A percentile compares a stretch with the other conserved stretches of the same genome.
Conservation (phyloP, 2,888 invertebrate species). For the Cosmia trapezina region DNA sequence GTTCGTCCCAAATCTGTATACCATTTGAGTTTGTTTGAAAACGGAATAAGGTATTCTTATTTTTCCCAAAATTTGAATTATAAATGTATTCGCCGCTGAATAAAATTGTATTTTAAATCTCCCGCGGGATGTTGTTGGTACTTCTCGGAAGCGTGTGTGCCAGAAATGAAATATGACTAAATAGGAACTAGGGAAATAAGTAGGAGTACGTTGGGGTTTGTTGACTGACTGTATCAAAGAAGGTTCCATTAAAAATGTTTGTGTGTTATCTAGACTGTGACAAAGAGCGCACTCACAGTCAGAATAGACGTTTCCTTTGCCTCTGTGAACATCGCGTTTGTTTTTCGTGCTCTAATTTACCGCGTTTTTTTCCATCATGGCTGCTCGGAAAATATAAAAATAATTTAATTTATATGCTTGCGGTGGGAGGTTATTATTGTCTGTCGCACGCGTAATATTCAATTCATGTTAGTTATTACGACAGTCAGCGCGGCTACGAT, state of each 20-base stretch:
- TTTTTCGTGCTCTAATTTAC: constrained; percentile 38
- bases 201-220: constrained; percentile 8
- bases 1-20: neutral
- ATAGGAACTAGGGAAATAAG: constrained; percentile 35
- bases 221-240: constrained; percentile 17
- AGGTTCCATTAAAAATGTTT: constrained; percentile 32
- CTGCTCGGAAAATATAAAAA: constrained; percentile 30
- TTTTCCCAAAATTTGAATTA: constrained; percentile 41
- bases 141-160: constrained; percentile 22
- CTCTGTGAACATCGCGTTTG: constrained; percentile 17
- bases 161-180: constrained; percentile 32
- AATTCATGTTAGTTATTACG: constrained; percentile 50
- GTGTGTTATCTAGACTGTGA: constrained; percentile 14
- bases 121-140: constrained; percentile 32
- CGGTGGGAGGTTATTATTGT: constrained; percentile 50
- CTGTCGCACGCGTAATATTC: constrained; percentile 32
- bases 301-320: constrained; percentile 27
- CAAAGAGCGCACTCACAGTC: constrained; percentile 19
- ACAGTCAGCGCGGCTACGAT: constrained; percentile 19
- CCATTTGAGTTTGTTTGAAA: constrained; percentile 18
- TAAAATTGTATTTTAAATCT: constrained; percentile 48
- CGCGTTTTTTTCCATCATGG: constrained; percentile 33
- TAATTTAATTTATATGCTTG: constrained; percentile 36
- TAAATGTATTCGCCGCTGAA: constrained; percentile 37
- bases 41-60: constrained; percentile 34